Evolutionary conservation across 2,113 vertebrate genomes (phyloP).

Genomic region (Cyphomyrus discorhynchus): DNA sequence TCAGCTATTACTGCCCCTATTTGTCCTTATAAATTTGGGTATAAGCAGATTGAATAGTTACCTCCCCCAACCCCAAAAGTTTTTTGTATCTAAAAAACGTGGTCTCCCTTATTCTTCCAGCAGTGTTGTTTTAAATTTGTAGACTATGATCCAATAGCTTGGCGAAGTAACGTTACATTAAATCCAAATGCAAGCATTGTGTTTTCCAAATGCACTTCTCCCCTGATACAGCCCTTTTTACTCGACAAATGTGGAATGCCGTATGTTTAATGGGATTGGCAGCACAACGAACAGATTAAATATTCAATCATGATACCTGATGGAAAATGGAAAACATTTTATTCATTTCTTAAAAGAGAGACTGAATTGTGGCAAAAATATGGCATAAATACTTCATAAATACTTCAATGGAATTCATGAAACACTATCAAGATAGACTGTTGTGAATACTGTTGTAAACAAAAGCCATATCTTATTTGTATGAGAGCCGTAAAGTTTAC

Average conservation of each 20-base stretch:
- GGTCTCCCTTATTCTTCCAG: not conserved
- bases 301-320: not conserved
- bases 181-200: not conserved
- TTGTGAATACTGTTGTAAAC: not conserved
- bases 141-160: not conserved
- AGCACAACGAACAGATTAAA: not conserved
- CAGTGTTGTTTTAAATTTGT: not conserved
- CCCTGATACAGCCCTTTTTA: not conserved
- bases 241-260: not conserved
- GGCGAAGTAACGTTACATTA: not conserved
- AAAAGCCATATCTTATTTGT: constrained; percentile 1
- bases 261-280: not conserved
- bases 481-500: not conserved
- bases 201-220: not conserved
- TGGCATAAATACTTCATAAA: not conserved
- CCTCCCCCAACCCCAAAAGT: not conserved
- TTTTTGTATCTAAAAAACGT: not conserved
- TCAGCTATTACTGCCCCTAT: not conserved
- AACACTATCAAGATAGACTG: not conserved
- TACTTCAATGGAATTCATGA: not conserved
- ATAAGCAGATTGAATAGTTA: not conserved
- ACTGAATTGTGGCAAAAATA: not conserved
- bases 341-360: not conserved
- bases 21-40: not conserved
- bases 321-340: not conserved